Percentiles rank a stretch among this genome's conserved stretches.
Evolutionary conservation across 2,113 vertebrate genomes (phyloP).

Genomic region (Muntiacus reevesi): DNA sequence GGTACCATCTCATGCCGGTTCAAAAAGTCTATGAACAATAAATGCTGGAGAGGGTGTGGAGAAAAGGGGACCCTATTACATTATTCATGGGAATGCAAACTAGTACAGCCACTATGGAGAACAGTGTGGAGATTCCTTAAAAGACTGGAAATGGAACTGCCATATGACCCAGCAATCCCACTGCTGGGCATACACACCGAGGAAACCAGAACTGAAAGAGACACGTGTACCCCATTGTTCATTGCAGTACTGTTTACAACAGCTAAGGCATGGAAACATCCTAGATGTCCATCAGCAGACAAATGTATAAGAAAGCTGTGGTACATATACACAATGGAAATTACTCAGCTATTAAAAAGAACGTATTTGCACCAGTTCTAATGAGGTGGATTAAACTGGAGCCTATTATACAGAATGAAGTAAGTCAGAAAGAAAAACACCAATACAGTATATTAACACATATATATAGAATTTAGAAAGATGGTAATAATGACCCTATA

Average conservation of each 20-base stretch:
- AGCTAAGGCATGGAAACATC: not conserved
- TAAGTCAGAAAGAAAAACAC: not conserved
- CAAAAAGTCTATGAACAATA: not conserved
- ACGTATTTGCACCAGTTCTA: not conserved
- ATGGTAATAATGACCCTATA: not conserved
- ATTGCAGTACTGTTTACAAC: not conserved
- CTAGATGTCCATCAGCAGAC: not conserved
- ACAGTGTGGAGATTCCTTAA: not conserved
- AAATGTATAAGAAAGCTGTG: not conserved
- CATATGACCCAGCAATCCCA: not conserved
- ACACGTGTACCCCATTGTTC: not conserved
- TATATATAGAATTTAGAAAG: not conserved
- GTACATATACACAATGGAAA: not conserved
- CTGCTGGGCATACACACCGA: fast-evolving
- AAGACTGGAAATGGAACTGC: not conserved
- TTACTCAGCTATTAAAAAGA: not conserved
- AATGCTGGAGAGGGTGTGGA: not conserved
- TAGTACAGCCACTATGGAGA: not conserved
- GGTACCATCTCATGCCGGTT: not conserved
- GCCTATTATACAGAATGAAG: not conserved
- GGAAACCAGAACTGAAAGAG: not conserved
- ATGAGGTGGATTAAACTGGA: not conserved
- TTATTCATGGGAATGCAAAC: not conserved
- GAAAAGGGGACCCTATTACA: not conserved
- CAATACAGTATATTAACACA: not conserved